Base-by-base conservation (phyloP, 2,113 vertebrate species). In the Oceanites oceanicus region DNA sequence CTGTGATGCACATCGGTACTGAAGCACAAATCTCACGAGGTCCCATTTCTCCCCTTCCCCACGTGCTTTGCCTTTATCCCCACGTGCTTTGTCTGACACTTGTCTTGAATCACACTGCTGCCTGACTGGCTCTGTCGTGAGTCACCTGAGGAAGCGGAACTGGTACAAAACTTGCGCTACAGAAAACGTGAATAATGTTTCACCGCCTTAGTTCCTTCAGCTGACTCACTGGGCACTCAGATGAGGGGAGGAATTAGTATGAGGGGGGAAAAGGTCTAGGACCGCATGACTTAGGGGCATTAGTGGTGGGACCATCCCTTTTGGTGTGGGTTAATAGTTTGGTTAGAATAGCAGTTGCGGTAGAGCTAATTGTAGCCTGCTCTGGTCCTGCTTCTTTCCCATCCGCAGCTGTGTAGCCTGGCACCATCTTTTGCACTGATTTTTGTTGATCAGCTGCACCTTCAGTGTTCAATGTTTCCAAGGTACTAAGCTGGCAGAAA, bases 201-300 rank as follows among this genome's bases (percentile, higher is more conserved):
- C 36, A 63, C 56, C 13, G 0, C 19, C 56, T 56, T 30, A 7
- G 20, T n/a, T 92, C n/a, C 79, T 75, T 27, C 74, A 62, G 62
- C 88, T 88, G 86, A 61, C 44, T 93, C 88, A 21, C 22, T 49
- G 80, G 25, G 44, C 18, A 2, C 27, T 58, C 0, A 2, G 8
- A 4, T 15, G 40, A 85, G 66, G n/a, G 34, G 29, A 83, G 53
- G 58, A 45, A 26, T 80, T 17, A 34, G 25, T 19, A 6, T 17
- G 62, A 56, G 18, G 34, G 34, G 34, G 42, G 8, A 16, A 30
- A 58, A 47, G 73, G 42, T 34, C 8, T 11, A 29, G 65, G 44
- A 20, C 8, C 0, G 0, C 9, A 5, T 55, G 65, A 44, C 8
- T 34, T 58, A 6, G 25, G n/a, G 44, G 2, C 11, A 4, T 26